phyloP scores from a whole-genome alignment of 1,140 invertebrate genomes.

The Anastrepha ludens region DNA sequence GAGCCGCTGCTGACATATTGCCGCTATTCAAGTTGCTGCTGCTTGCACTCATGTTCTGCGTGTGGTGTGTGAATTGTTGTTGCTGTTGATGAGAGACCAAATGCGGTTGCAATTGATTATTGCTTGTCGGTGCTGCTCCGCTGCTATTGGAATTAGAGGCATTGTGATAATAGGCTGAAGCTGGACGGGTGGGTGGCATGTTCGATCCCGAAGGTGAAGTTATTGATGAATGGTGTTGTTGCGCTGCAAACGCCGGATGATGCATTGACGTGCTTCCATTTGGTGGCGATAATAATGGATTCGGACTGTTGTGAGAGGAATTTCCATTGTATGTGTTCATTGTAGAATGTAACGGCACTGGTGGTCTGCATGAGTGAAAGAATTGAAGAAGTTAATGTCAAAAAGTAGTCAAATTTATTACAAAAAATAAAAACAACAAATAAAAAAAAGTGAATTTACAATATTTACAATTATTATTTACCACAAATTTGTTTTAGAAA shows the following conservation, averaged over 20 bases:
- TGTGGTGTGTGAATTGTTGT: conserved; percentile 58
- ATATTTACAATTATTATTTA: too few species aligned
- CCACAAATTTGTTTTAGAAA: too few species aligned
- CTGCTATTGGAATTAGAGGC: conserved; percentile 50
- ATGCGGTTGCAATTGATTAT: conserved; percentile 59
- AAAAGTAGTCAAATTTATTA: too few species aligned
- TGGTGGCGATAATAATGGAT: conserved; percentile 62
- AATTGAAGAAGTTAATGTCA: too few species aligned
- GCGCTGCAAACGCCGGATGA: conserved; percentile 61
- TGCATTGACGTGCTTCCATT: conserved; percentile 60
- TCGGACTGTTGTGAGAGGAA: conserved; percentile 69
- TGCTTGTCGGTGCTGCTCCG: conserved; percentile 61
- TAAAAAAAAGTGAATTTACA: too few species aligned
- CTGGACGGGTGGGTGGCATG: conserved; percentile 66
- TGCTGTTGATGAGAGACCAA: conserved; percentile 59
- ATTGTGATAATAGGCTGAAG: conserved; percentile 70
- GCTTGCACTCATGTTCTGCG: conserved; percentile 63
- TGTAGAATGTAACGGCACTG: conserved; percentile 66
- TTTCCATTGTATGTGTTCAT: conserved; percentile 72
- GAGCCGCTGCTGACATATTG: conserved; percentile 63
- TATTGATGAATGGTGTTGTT: conserved; percentile 61
- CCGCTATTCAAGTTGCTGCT: conserved; percentile 57
- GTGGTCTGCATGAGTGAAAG: conserved; percentile 55
- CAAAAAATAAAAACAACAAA: too few species aligned
- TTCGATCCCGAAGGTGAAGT: conserved; percentile 59